These are phyloP conservation scores for Rhyacophila evoluta DNA, from an alignment of 2,888 invertebrate species.

Conservation along the genomic window DNA sequence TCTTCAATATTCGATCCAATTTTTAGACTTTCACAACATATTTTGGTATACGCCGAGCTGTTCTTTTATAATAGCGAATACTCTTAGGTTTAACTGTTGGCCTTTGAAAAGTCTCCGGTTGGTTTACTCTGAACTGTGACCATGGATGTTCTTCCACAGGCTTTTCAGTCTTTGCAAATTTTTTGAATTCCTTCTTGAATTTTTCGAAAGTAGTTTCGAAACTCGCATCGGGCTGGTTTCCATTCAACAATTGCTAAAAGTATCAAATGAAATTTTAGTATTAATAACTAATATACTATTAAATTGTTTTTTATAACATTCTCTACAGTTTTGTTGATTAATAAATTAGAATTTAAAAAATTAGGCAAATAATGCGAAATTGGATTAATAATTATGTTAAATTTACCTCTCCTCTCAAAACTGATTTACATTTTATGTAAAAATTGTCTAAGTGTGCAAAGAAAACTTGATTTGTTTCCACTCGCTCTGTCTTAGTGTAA, in stretches of 20 bases:
- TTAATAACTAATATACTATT: too few species aligned
- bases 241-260: conserved; percentile 10
- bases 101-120: conserved; percentile 64
- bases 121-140: conserved; percentile 70
- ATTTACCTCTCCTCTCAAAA: conserved; percentile 28
- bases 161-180: conserved; percentile 59
- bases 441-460: conserved; percentile 75
- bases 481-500: conserved; percentile 70
- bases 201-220: conserved; percentile 66
- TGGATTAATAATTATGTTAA: too few species aligned
- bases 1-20: too few species aligned
- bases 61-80: conserved; percentile 60
- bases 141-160: conserved; percentile 72
- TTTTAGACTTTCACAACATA: conserved; percentile 39
- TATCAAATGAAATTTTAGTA: too few species aligned
- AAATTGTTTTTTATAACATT: too few species aligned
- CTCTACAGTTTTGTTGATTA: too few species aligned
- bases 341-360: too few species aligned
- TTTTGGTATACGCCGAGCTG: conserved; percentile 52
- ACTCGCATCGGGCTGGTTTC: conserved; percentile 54
- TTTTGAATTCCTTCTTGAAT: conserved; percentile 66
- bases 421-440: conserved; percentile 66
- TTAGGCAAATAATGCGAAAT: too few species aligned
- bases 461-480: conserved; percentile 74
- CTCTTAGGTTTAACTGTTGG: conserved; percentile 59